A percentile compares a stretch with the other conserved stretches of the same genome.
phyloP scores from a whole-genome alignment of 2,888 invertebrate genomes.

The Sturmia bella region DNA sequence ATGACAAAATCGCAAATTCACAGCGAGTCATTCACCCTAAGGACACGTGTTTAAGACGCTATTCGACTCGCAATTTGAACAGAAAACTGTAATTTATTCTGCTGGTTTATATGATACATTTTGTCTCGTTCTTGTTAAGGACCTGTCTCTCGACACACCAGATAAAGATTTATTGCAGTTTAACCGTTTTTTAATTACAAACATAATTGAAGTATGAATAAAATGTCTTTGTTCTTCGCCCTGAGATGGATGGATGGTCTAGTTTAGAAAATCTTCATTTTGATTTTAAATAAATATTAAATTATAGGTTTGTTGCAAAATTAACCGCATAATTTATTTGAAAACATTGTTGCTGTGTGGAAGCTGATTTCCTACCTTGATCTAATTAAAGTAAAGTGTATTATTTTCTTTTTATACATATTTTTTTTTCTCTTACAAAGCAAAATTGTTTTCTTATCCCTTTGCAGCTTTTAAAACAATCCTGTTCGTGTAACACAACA shows the following conservation, averaged over 20 bases:
- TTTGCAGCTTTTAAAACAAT: slow-evolving; percentile 49
- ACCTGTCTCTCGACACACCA: slow-evolving; percentile 16
- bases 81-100: slow-evolving; percentile 35
- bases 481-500: slow-evolving; percentile 54
- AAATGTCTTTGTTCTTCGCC: slow-evolving; percentile 31
- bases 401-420: background rate
- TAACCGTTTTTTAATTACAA: slow-evolving; percentile 69
- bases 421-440: slow-evolving; percentile 9
- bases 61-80: slow-evolving; percentile 35
- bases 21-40: slow-evolving; percentile 51
- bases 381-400: slow-evolving; percentile 65
- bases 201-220: slow-evolving; percentile 48
- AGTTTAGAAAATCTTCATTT: slow-evolving; percentile 22
- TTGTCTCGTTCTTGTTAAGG: slow-evolving; percentile 14
- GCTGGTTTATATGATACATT: slow-evolving; percentile 14
- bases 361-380: slow-evolving; percentile 40
- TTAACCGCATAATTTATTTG: slow-evolving; percentile 49
- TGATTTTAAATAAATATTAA: slow-evolving; percentile 50
- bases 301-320: slow-evolving; percentile 59
- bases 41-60: slow-evolving; percentile 63
- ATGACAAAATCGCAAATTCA: slow-evolving; percentile 31
- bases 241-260: slow-evolving; percentile 20
- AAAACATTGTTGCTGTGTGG: slow-evolving; percentile 25
- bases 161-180: slow-evolving; percentile 68
- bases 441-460: slow-evolving; percentile 32